These are phyloP conservation scores for Plusia festucae DNA, from an alignment of 2,888 invertebrate genomes.

Conservation along the genomic window DNA sequence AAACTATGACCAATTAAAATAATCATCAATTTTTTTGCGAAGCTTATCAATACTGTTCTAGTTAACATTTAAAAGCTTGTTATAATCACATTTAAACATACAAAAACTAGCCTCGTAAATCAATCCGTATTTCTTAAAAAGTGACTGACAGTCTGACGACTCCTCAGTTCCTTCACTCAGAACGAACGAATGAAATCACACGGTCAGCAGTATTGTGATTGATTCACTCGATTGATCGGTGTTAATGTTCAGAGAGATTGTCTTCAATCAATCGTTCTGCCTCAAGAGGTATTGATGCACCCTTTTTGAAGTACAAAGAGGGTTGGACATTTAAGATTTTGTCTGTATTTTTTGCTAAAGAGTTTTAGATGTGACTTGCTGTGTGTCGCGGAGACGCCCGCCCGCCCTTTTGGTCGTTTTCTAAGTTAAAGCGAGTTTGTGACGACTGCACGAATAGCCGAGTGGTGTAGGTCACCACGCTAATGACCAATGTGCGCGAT, in stretches of 20 bases:
- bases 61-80: no score
- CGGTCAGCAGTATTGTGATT: conserved; percentile 50
- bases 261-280: conserved; percentile 26
- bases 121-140: neutral
- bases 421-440: no score
- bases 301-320: conserved; percentile 6
- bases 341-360: neutral
- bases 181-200: conserved; percentile 33
- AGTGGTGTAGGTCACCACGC: no score
- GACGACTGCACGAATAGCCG: no score
- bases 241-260: conserved; percentile 33
- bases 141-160: conserved; percentile 16
- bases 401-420: no score
- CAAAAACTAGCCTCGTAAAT: neutral
- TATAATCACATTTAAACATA: neutral
- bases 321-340: neutral
- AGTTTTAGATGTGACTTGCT: no score
- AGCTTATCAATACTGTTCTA: no score
- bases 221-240: conserved; percentile 52
- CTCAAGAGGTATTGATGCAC: conserved; percentile 3
- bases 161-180: conserved; percentile 13
- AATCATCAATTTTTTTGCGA: no score
- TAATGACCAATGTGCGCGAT: no score
- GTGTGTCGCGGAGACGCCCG: no score
- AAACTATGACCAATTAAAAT: no score